Conservation (phyloP, 2,888 invertebrate species). For the Apamea monoglypha region DNA sequence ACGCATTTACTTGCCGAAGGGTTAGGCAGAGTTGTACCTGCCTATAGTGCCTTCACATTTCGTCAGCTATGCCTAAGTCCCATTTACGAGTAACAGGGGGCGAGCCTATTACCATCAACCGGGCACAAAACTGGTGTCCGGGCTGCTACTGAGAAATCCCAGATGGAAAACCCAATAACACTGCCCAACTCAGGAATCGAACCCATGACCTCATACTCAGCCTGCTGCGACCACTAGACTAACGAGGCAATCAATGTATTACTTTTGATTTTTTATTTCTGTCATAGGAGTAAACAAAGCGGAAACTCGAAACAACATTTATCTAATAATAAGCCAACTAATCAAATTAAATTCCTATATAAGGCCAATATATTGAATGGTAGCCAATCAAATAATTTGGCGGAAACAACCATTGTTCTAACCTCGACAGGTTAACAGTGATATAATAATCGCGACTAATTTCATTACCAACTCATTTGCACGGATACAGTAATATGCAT, state of each 20-base stretch:
- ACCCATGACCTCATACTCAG: background rate
- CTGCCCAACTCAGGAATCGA: background rate
- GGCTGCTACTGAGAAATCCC: background rate
- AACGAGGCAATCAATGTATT: background rate
- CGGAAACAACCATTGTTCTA: constrained; percentile 40
- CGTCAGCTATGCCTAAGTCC: background rate
- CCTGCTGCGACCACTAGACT: background rate
- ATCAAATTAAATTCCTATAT: constrained; percentile 1
- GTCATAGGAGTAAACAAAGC: background rate
- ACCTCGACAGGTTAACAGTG: constrained; percentile 31
- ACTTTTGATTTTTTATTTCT: background rate
- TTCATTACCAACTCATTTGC: constrained; percentile 45
- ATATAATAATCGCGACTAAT: constrained; percentile 43
- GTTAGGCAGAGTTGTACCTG: no score
- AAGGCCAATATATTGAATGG: constrained; percentile 15
- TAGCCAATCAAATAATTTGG: constrained; percentile 38
- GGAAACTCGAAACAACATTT: background rate
- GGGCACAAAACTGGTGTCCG: no score
- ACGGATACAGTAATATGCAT: constrained; percentile 12
- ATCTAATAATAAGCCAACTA: background rate
- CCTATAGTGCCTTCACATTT: background rate
- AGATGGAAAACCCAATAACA: background rate
- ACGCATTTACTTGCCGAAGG: background rate
- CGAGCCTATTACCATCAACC: no score
- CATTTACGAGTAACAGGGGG: background rate